Conservation (phyloP, 2,888 invertebrate genomes). For the Eueremaeus valkanovi region DNA sequence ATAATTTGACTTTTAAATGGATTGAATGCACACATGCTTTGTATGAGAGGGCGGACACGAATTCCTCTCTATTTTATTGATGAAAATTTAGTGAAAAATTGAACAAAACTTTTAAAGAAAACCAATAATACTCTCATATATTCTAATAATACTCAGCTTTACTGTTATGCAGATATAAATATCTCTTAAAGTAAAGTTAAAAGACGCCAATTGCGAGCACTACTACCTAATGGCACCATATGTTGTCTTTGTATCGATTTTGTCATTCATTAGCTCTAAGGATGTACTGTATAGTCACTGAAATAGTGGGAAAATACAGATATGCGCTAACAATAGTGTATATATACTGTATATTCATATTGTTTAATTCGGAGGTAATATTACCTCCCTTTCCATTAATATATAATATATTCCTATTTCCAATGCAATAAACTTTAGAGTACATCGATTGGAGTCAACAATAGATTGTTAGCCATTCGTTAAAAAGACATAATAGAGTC, state of each 20-base stretch:
- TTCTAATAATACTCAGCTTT: not conserved
- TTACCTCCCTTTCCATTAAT: constrained; percentile 22
- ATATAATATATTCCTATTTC: constrained; percentile 14
- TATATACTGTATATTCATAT: not conserved
- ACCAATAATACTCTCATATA: not conserved
- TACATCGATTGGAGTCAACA: not conserved
- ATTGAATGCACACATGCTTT: not conserved
- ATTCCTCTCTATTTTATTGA: not conserved
- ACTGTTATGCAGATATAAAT: constrained; percentile 18
- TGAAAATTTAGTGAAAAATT: not conserved
- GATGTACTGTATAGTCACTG: not conserved
- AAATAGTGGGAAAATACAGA: constrained; percentile 14
- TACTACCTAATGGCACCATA: constrained; percentile 17
- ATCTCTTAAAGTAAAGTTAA: not conserved
- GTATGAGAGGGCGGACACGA: not conserved
- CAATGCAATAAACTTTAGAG: not conserved
- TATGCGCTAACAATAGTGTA: not conserved
- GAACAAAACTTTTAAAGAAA: not conserved
- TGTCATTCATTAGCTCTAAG: constrained; percentile 20
- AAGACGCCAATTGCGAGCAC: constrained; percentile 9
- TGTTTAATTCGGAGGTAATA: constrained; percentile 4
- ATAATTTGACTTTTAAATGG: not conserved
- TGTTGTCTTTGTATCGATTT: constrained; percentile 29
- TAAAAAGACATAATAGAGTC: constrained; percentile 2
- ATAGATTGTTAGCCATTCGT: constrained; percentile 2